phyloP scores from a whole-genome alignment of 2,113 vertebrate genomes.

The Odocoileus virginianus region DNA sequence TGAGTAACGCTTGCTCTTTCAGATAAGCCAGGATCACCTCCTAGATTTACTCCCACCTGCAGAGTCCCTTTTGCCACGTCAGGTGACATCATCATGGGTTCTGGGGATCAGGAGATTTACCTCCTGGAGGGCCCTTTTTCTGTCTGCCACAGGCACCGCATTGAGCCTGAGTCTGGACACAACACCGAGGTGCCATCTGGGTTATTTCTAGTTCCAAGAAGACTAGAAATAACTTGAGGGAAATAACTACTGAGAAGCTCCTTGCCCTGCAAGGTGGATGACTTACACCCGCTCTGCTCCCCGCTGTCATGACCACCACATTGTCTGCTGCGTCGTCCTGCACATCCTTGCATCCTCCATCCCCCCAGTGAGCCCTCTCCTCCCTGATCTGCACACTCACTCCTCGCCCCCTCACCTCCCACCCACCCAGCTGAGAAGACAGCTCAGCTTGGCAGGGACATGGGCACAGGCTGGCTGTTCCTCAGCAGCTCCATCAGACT shows the following conservation, averaged over 20 bases:
- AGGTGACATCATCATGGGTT: background rate
- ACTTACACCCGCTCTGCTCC: rapidly evolving
- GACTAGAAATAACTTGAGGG: background rate
- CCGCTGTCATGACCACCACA: rapidly evolving
- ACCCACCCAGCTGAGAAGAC: rapidly evolving
- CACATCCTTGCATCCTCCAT: rapidly evolving
- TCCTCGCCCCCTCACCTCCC: background rate
- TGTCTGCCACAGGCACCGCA: rapidly evolving
- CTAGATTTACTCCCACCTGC: background rate
- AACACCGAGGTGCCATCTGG: background rate
- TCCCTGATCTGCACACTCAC: background rate
- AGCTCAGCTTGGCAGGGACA: background rate
- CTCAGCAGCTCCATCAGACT: background rate
- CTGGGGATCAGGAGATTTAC: background rate
- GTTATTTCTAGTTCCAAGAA: background rate
- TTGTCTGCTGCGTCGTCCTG: rapidly evolving
- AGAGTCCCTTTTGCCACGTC: rapidly evolving
- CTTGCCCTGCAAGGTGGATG: background rate
- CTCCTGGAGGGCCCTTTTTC: background rate
- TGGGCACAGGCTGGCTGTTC: no score
- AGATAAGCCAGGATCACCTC: rapidly evolving
- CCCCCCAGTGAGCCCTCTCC: background rate
- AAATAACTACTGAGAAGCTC: background rate
- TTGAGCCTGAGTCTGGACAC: background rate
- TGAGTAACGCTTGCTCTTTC: background rate